Base-by-base conservation (phyloP, 1,140 invertebrate species). In the Propsilocerus akamusi region DNA sequence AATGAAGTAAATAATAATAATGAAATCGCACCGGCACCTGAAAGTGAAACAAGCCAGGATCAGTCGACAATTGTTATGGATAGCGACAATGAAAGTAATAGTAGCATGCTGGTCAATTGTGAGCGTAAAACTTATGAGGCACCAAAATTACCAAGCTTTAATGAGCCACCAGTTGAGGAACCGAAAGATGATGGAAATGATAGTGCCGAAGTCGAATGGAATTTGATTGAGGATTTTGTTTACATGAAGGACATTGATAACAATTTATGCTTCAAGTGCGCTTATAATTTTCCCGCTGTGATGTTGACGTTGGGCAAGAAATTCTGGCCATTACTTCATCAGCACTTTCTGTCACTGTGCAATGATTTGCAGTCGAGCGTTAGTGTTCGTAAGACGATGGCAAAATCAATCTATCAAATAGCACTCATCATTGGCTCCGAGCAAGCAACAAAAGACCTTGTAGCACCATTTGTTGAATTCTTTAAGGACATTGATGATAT, bases 211-310 rank as follows among this genome's bases (percentile, higher is more conserved):
- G 34, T 41, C 17, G 34, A 41, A 20, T 41, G 34, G 34, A 25
- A 46, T 11, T 26, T 51, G 5, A 47, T 51, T 5, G 37, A 51
- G 32, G 41, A 51, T 51, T 51, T 46, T 28, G 49, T 30, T 6
- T 46, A 37, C n/a, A 28, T 51, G 25, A 14, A 46, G 8, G 49
- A 51, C 14, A 26, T 14, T 20, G 37, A 46, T 17, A 26, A 46
- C 4, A 51, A 51, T 23, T 37, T 22, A 12, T 51, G 17, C 41
- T 41, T 41, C 14, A 41, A 41, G 14, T 51, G 49, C 28, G 49
- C 41, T 23, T 51, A 28, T 37, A 46, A 51, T 30, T 51, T 51
- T 47, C 49, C 49, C n/a, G 49, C 49, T 24, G 49, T 51, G 12
- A 41, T 51, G 11, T 23, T 51, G n/a, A 51, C 49, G 24, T 24